Base-by-base conservation (phyloP, 2,888 invertebrate species). In the Sabatieria punctata region DNA sequence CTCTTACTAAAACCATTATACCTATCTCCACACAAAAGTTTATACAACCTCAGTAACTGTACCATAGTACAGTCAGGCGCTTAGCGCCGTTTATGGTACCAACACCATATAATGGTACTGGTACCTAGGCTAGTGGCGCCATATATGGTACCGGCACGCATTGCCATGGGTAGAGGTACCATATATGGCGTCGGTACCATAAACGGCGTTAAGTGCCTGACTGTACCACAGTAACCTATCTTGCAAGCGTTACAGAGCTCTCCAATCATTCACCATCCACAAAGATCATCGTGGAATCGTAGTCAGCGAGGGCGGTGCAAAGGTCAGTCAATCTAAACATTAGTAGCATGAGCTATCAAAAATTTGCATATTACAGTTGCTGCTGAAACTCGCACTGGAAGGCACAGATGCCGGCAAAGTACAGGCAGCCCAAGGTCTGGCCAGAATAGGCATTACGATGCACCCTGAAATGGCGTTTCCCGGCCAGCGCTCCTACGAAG, bases 391-490 rank as follows among this genome's bases (percentile, higher is more conserved):
- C 66, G 77, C 85, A 1, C 69, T 82, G 42, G 80, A 85, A 51
- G 84, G 86, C 18, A 89, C 86, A 2, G 77, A 77, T 0, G 82
- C 80, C 62, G 89, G 91, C 0, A 84, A 82, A 63, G 75, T 77
- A 44, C 78, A 80, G 61, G 89, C 93, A 8, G 77, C 85, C 0
- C 43, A 41, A 19, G 46, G 24, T 91, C 69, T 97, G 42, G 84
- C 95, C 1, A 78, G 93, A 58, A 82, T 97, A 54, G 93, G 88
- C 1, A 86, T 93, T 41, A 86, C 86, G 15, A 89, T 88, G 45
- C 85, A 97, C 66, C 97, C 97, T 2, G 51, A 53, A 67, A 85
- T 91, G 4, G 85, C 95, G 2, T 97, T 93, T 66, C 85, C 91
- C 26, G 97, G 97, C 2, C 95, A 97, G 67, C 74, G 93, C 57